These are phyloP conservation scores for Florisuga fusca DNA, from an alignment of 2,797 vertebrate species.

Conservation along the genomic window DNA sequence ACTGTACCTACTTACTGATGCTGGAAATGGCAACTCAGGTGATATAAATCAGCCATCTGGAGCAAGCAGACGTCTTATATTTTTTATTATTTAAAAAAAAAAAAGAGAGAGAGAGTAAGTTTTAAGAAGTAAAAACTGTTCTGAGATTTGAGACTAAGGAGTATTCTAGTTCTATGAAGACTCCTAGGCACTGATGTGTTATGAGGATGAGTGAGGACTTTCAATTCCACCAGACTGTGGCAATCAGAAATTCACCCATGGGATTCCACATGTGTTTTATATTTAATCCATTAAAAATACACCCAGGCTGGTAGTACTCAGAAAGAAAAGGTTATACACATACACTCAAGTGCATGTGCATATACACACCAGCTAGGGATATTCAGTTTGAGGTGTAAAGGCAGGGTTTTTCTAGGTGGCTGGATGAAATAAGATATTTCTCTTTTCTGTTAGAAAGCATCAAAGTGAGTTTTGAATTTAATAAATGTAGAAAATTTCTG, in stretches of 20 bases:
- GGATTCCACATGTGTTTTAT: background rate
- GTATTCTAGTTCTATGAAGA: background rate
- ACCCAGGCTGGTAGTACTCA: accelerated
- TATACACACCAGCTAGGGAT: background rate
- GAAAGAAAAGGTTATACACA: background rate
- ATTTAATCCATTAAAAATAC: background rate
- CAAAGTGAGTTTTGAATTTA: background rate
- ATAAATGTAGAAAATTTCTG: background rate
- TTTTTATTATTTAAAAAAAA: background rate
- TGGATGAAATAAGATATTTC: background rate
- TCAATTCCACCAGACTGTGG: background rate
- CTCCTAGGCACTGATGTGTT: background rate
- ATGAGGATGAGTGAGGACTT: background rate
- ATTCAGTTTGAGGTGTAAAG: background rate
- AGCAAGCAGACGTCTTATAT: background rate
- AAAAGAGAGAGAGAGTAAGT: too few relatives aligned
- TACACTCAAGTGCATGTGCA: accelerated
- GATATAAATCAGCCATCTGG: background rate
- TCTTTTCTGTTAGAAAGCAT: background rate
- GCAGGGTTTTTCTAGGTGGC: background rate
- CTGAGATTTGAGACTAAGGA: background rate
- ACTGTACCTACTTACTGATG: background rate
- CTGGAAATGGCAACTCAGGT: background rate
- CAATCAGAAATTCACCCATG: background rate
- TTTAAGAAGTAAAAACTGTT: background rate